These are phyloP conservation scores for Phenganax stokvisi DNA, from an alignment of 92 coral and sea anemone species.

Conservation along the genomic window DNA sequence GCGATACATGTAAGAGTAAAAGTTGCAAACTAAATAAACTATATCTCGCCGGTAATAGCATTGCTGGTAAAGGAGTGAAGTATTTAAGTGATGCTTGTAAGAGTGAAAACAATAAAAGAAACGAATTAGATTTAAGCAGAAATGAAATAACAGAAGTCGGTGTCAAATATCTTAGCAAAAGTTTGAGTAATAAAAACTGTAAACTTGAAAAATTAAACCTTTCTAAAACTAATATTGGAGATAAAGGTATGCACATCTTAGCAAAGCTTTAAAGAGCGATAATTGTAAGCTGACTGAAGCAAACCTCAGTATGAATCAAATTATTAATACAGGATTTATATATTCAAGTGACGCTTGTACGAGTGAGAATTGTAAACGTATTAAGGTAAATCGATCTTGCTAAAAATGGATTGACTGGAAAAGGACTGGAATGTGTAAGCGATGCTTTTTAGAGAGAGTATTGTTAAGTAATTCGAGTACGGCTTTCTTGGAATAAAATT, in stretches of 20 bases:
- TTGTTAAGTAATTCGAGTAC: too few relatives aligned
- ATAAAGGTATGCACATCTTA: conserved; percentile 2
- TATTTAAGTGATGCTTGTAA: background rate
- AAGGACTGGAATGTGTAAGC: too few relatives aligned
- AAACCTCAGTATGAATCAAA: background rate
- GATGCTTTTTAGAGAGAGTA: too few relatives aligned
- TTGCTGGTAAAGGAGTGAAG: background rate
- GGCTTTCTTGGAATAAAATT: too few relatives aligned
- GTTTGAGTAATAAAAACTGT: background rate
- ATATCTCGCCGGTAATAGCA: background rate
- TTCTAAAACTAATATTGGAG: background rate
- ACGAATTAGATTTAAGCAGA: background rate
- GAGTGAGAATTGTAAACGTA: background rate
- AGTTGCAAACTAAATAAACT: background rate
- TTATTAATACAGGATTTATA: background rate
- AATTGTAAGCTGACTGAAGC: conserved; percentile 10
- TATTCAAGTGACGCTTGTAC: background rate
- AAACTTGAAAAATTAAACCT: conserved; percentile 7
- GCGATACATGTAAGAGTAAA: background rate
- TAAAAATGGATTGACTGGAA: too few relatives aligned
- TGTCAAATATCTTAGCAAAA: conserved; percentile 4
- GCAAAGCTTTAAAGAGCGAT: background rate
- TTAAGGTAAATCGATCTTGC: too few relatives aligned
- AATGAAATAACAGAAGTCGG: background rate
- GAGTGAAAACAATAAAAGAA: background rate